phyloP scores from a whole-genome alignment of 2,797 vertebrate genomes.

The Enteromius fasciolatus region DNA sequence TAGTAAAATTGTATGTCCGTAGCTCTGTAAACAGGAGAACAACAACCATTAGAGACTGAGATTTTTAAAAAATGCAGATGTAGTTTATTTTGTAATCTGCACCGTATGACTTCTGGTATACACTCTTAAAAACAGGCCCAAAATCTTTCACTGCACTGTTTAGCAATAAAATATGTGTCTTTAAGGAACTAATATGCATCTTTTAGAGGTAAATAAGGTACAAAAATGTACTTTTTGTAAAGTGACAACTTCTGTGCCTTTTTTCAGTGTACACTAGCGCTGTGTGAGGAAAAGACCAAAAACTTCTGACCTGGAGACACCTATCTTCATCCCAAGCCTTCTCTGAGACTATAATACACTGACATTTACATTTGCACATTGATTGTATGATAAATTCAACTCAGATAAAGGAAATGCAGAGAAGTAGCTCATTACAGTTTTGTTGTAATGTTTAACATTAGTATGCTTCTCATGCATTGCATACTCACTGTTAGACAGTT shows the following conservation, averaged over 20 bases:
- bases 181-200: not conserved
- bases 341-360: not conserved
- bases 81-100: too few relatives aligned
- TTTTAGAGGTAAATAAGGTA: not conserved
- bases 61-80: too few relatives aligned
- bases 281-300: not conserved
- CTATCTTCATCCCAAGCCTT: not conserved
- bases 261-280: not conserved
- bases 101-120: not conserved
- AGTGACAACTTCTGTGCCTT: not conserved
- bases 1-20: conserved; percentile 15
- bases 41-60: not conserved
- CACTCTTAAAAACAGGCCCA: not conserved
- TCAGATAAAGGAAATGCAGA: not conserved
- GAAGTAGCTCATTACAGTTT: not conserved
- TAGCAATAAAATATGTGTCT: not conserved
- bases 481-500: conserved; percentile 13
- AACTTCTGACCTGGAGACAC: not conserved
- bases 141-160: too few relatives aligned
- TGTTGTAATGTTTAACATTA: not conserved
- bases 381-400: not conserved
- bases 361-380: not conserved
- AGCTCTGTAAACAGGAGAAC: not conserved
- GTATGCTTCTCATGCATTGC: not conserved
- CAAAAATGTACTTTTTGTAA: not conserved